Evolutionary conservation across 2,797 vertebrate genomes (phyloP).

Genomic region (Coreius guichenoti): DNA sequence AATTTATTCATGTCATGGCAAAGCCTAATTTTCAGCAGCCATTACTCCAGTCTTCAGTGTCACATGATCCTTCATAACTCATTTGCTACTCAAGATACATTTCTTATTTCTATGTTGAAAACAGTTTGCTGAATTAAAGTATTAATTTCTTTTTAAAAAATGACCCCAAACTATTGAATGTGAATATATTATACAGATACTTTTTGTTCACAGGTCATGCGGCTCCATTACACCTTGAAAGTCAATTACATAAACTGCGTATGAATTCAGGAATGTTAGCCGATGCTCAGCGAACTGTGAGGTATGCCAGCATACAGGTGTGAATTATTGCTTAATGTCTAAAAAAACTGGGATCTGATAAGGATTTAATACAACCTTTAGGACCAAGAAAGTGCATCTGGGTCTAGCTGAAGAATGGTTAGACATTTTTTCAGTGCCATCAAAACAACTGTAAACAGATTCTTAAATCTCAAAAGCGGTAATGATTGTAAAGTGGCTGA

Average conservation of each 20-base stretch:
- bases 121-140: neutral
- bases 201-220: neutral
- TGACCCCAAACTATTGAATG: neutral
- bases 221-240: slow-evolving; percentile 1
- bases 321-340: slow-evolving; percentile 40
- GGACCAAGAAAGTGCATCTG: neutral
- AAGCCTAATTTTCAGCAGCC: neutral
- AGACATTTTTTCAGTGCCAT: neutral
- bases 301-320: slow-evolving; percentile 46
- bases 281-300: slow-evolving; percentile 38
- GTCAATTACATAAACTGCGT: slow-evolving; percentile 11
- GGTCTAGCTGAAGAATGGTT: neutral
- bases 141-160: neutral
- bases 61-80: neutral
- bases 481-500: no score
- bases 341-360: slow-evolving; percentile 25
- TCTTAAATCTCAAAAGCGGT: no score
- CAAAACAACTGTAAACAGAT: neutral
- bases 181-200: neutral
- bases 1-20: neutral
- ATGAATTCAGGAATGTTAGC: slow-evolving; percentile 37
- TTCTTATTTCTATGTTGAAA: neutral
- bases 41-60: neutral
- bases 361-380: slow-evolving; percentile 12
- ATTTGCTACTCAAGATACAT: neutral